These are phyloP conservation scores for Pentalonia nigronervosa DNA, from an alignment of 1,140 invertebrate genomes.

Conservation along the genomic window DNA sequence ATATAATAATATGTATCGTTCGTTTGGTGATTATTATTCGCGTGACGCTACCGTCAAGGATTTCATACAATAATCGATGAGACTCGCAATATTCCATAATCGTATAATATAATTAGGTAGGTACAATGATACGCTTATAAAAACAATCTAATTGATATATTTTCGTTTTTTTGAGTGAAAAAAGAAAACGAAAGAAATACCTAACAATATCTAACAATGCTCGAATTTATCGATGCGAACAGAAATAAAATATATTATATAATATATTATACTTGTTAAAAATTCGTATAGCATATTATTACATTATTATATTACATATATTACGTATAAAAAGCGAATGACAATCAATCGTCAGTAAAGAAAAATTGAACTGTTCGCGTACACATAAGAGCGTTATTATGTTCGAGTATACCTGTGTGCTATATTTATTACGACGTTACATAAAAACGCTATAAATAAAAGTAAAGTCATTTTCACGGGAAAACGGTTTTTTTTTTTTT, in stretches of 20 bases:
- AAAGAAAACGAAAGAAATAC: not conserved
- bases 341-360: constrained; percentile 3
- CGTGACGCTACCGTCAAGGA: too few species aligned
- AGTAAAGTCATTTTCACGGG: not conserved
- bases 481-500: not conserved
- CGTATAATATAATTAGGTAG: too few species aligned
- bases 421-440: not conserved
- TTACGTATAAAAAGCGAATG: not conserved
- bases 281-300: not conserved
- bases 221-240: not conserved
- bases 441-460: constrained; percentile 13
- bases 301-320: not conserved
- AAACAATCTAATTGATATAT: not conserved
- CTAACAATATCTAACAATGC: not conserved
- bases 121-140: not conserved
- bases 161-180: not conserved
- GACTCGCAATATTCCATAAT: too few species aligned
- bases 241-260: not conserved
- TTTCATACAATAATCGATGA: too few species aligned
- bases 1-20: too few species aligned
- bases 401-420: not conserved
- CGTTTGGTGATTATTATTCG: too few species aligned
- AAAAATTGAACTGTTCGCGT: not conserved
- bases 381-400: not conserved
- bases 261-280: constrained; percentile 1